Base-by-base conservation (phyloP, 2,113 vertebrate species). In the Mastomys natalensis region DNA sequence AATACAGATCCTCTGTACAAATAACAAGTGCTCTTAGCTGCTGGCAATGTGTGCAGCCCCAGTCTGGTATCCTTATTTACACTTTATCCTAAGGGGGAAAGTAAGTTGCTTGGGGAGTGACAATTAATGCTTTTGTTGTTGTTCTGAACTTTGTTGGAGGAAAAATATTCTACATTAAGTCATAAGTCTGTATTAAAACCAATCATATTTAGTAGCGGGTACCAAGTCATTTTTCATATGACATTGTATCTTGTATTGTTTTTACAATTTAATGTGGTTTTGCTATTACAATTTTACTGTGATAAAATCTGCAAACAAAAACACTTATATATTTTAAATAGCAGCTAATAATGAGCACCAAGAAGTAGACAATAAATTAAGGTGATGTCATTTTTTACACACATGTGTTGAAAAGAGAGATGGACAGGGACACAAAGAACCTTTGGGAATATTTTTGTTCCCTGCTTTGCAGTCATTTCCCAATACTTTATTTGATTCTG, bases 251-350 rank as follows among this genome's bases (percentile, higher is more conserved):
- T 1, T 43, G 21, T 53, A 66, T 7, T 53, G 43, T 17, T 70
- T 68, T 88, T 68, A 31, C 17, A 40, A 68, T 55, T 22, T 51
- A 76, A 31, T 37, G 1, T 60, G 58, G 19, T 5, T 64, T 91
- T 90, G 70, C 8, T 43, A n/a, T 88, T 91, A 64, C 43, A 43
- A n/a, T 62, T 85, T 66, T 48, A 85, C 70, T 72, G 11, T 80
- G n/a, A 40, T 90, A 90, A 93, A 73, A 82, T 90, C 55, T 82
- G 24, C 9, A 60, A 78, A 78, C 22, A 74, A 43, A 10, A 84
- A 84, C 10, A 81, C 5, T 85, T 89, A 66, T 53, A 76, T 77
- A 90, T 78, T 96, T 91, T 74, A 80, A 77, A 70, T 68, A 94
- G 43, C 82, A 95, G 22, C 10, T 53, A 29, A 95, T 22, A 88